A percentile compares a stretch with the other conserved stretches of the same genome.
Conservation (phyloP, 2,113 vertebrate genomes). For the Sminthopsis crassicaudata region DNA sequence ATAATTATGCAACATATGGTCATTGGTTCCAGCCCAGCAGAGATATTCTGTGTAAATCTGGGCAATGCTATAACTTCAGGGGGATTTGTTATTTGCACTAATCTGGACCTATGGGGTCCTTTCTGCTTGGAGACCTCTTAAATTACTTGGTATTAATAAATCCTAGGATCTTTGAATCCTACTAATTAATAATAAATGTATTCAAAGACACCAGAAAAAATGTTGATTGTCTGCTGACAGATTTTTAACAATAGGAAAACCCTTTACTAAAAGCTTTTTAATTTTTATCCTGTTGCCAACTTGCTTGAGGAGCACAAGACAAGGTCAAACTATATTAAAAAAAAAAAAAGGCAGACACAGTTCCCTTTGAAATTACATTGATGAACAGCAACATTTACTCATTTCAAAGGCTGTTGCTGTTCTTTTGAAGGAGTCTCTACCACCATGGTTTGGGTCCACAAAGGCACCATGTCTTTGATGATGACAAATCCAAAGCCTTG, state of each 20-base stretch:
- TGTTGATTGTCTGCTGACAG: not conserved
- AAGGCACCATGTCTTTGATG: slow-evolving; percentile 54
- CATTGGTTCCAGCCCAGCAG: not conserved
- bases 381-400: slow-evolving; percentile 62
- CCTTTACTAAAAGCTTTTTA: slow-evolving; percentile 29
- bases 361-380: slow-evolving; percentile 78
- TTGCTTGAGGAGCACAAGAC: slow-evolving; percentile 64
- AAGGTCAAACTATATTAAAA: slow-evolving; percentile 70
- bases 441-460: slow-evolving; percentile 72
- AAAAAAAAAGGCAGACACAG: slow-evolving; percentile 48
- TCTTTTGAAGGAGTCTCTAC: slow-evolving; percentile 72
- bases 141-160: not conserved
- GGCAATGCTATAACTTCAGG: not conserved
- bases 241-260: not conserved
- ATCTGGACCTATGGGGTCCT: not conserved
- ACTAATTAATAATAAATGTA: not conserved
- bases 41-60: not conserved
- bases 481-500: slow-evolving; percentile 75
- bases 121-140: not conserved
- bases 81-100: not conserved
- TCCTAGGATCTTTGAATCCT: not conserved
- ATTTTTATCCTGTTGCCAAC: slow-evolving; percentile 57
- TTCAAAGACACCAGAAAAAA: not conserved
- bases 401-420: slow-evolving; percentile 73
- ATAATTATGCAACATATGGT: not conserved